phyloP scores from a whole-genome alignment of 2,888 invertebrate genomes.

The Caenorhabditis doughertyi region DNA sequence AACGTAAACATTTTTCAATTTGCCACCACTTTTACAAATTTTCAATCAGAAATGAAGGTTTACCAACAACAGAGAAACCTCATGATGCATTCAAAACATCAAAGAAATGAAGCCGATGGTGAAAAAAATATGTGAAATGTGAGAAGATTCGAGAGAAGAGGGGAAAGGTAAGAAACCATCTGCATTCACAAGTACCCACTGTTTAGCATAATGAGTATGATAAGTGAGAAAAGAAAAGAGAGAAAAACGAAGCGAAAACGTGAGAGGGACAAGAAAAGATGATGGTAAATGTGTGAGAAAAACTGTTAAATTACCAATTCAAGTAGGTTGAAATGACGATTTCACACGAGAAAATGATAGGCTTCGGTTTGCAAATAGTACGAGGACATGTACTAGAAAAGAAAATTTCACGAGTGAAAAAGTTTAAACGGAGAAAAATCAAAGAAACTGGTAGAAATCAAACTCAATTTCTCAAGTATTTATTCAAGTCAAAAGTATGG shows the following conservation, averaged over 20 bases:
- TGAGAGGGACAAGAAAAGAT: slow-evolving; percentile 3
- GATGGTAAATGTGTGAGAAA: slow-evolving; percentile 17
- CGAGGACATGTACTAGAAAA: neutral
- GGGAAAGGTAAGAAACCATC: neutral
- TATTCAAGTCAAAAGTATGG: too few relatives aligned
- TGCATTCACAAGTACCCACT: slow-evolving; percentile 47
- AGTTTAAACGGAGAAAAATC: neutral
- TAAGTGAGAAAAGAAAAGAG: slow-evolving; percentile 7
- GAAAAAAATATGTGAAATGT: slow-evolving; percentile 17
- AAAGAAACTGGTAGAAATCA: neutral
- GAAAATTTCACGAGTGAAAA: neutral
- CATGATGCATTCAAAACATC: neutral
- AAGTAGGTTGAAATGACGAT: slow-evolving; percentile 25
- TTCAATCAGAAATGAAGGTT: slow-evolving; percentile 19
- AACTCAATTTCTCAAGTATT: too few relatives aligned
- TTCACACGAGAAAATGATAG: slow-evolving; percentile 23
- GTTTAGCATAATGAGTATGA: slow-evolving; percentile 39
- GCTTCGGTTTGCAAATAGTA: neutral
- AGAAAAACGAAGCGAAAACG: neutral
- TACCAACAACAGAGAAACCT: neutral
- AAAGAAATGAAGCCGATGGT: slow-evolving; percentile 16
- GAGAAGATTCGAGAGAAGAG: neutral
- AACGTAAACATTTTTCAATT: slow-evolving; percentile 49
- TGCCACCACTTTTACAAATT: slow-evolving; percentile 7
- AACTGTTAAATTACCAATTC: slow-evolving; percentile 41